Conservation (phyloP, 2,888 invertebrate genomes). For the Cephus pygmeus region DNA sequence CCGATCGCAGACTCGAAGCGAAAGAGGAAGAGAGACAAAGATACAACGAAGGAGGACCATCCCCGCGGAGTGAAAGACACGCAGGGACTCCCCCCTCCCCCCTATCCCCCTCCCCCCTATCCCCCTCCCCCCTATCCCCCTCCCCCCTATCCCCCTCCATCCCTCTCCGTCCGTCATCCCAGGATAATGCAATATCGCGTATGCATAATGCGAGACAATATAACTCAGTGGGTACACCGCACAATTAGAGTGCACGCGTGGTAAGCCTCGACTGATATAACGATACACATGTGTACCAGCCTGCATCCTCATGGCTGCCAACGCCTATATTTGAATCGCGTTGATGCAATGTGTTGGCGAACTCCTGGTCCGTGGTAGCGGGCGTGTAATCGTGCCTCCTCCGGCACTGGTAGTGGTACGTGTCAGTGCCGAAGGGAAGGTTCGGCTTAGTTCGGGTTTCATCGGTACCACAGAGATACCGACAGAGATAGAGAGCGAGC, state of each 20-base stretch:
- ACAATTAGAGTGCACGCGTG: slow-evolving; percentile 48
- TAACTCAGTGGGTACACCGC: slow-evolving; percentile 45
- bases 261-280: neutral
- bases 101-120: no score
- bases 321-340: slow-evolving; percentile 30
- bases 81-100: neutral
- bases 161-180: neutral
- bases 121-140: no score
- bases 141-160: no score
- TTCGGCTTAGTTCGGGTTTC: neutral
- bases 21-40: neutral
- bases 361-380: neutral
- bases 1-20: neutral
- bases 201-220: slow-evolving; percentile 45
- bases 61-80: neutral
- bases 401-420: neutral
- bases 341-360: slow-evolving; percentile 27
- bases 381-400: neutral
- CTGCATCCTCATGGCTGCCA: slow-evolving; percentile 24
- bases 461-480: slow-evolving; percentile 5
- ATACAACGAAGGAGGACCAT: neutral
- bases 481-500: slow-evolving; percentile 7
- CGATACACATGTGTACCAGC: slow-evolving; percentile 7
- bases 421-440: slow-evolving; percentile 14
- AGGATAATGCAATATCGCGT: slow-evolving; percentile 32